Evolutionary conservation across 2,888 invertebrate genomes (phyloP), one percentile per base, ranked within the genome.

Genomic region (Monochamus alternatus): DNA sequence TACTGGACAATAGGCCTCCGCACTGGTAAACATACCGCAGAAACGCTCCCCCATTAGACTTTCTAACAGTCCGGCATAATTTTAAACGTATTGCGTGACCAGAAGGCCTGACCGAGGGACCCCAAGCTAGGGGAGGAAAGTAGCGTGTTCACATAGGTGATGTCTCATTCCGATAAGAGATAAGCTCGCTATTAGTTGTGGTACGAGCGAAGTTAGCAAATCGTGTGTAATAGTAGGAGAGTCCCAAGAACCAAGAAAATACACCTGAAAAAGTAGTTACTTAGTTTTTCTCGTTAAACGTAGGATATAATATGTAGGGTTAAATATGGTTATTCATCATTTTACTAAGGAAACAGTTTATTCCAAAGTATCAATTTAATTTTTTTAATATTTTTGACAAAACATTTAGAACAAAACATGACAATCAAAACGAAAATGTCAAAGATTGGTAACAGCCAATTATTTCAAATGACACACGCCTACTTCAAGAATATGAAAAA

Each of bases 101-200:
- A 14, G 55, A 14, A 55, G 55, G 55, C 55, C 55, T 22, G 55
- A 55, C 55, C 55, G n/a, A 55, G 55, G 38, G 12, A 47, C 47
- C 55, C 55, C 5, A 3, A 5, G 55, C 14, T 10, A 55, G 55
- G 22, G 55, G 22, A 55, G 22, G 14, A n/a, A 14, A 55, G 55
- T 55, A 55, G 60, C 31, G 31, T 60, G 32, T 60, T 60, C 64
- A 12, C 31, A 31, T 64, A 64, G 47, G 32, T 32, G 66, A 66
- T 66, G 66, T 66, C 66, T 66, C 66, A 32, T 52, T 52, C 51
- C 3, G 66, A 66, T 66, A 66, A 66, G 52, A 66, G 66, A 66
- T 66, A 66, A 52, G 66, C 32, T 3, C 51, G 52, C 51, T 52
- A 52, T 66, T 66, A 66, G 66, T 66, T 52, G 52, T 51, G 52